phyloP scores from a whole-genome alignment of 53 echinoderm and acorn worm genomes.

The Henricia sp. region DNA sequence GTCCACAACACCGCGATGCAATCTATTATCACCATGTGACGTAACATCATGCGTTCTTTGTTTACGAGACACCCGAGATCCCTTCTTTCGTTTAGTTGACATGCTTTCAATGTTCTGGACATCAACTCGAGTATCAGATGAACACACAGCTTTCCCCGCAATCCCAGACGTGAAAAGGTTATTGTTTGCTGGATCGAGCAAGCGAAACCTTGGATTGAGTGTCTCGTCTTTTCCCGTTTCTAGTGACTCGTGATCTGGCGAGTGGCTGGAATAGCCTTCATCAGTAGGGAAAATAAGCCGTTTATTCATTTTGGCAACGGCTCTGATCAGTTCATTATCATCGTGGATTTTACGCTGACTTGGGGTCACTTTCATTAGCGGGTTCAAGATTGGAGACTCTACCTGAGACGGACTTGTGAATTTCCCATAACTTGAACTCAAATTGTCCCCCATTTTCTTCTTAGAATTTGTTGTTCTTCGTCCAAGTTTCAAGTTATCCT shows the following conservation, averaged over 20 bases:
- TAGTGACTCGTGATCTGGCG: not conserved
- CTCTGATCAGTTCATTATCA: constrained; percentile 74
- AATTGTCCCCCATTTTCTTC: constrained; percentile 10
- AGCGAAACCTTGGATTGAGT: not conserved
- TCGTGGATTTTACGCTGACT: constrained; percentile 80
- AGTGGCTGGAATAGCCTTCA: constrained; percentile 7
- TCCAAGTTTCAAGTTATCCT: constrained; percentile 33
- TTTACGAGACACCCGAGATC: constrained; percentile 49
- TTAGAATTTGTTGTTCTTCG: constrained; percentile 14
- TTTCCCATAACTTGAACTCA: constrained; percentile 66
- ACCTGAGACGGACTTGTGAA: constrained; percentile 54
- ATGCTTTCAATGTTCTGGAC: not conserved
- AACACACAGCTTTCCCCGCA: constrained; percentile 46
- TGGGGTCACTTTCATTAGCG: constrained; percentile 84
- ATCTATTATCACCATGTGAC: constrained; percentile 22
- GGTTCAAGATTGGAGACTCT: constrained; percentile 67
- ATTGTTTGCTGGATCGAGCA: constrained; percentile 37
- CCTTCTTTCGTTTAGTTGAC: constrained; percentile 16
- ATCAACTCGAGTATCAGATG: not conserved
- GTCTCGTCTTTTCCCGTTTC: not conserved
- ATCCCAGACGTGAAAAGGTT: constrained; percentile 51
- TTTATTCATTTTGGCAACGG: constrained; percentile 39
- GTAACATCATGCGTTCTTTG: constrained; percentile 27
- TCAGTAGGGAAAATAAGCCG: not conserved
- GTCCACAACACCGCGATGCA: constrained; percentile 90